Percentiles rank a stretch among this genome's conserved stretches.
Conservation (phyloP, 2,888 invertebrate species). For the Loripinus fragilis region DNA sequence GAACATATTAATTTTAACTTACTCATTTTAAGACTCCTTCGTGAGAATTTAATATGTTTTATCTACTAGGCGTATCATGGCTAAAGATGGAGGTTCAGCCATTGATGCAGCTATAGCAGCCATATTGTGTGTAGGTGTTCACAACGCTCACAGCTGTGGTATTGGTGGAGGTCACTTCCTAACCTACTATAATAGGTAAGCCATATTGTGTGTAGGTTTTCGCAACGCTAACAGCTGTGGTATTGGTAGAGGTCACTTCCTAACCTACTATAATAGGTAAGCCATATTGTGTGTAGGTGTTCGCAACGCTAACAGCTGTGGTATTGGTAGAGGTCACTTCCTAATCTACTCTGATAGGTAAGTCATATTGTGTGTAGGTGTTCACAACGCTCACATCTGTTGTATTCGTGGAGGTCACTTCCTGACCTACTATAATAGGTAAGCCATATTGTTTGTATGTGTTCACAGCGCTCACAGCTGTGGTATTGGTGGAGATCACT, state of each 20-base stretch:
- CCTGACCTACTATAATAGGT: slow-evolving; percentile 70
- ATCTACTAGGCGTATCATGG: slow-evolving; percentile 18
- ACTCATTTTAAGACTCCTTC: no score
- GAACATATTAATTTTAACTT: no score
- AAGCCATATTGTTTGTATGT: slow-evolving; percentile 88
- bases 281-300: slow-evolving; percentile 87
- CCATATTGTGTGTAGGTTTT: slow-evolving; percentile 87
- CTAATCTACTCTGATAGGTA: slow-evolving; percentile 69
- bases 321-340: slow-evolving; percentile 88
- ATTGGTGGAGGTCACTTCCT: slow-evolving; percentile 87
- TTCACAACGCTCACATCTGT: slow-evolving; percentile 89
- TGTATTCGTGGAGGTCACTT: slow-evolving; percentile 88
- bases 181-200: slow-evolving; percentile 66
- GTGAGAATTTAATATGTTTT: background rate
- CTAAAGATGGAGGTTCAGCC: slow-evolving; percentile 87
- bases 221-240: slow-evolving; percentile 89
- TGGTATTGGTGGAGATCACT: slow-evolving; percentile 88
- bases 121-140: slow-evolving; percentile 89
- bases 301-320: slow-evolving; percentile 88
- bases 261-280: slow-evolving; percentile 68
- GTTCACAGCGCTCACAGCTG: slow-evolving; percentile 89
- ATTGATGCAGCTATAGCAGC: slow-evolving; percentile 90
- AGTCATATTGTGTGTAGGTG: slow-evolving; percentile 88
- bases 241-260: slow-evolving; percentile 87
- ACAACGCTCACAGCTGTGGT: slow-evolving; percentile 89